Evolutionary conservation across 2,888 invertebrate genomes (phyloP), one percentile per base, ranked within the genome.

Genomic region (Aphelenchoides bicaudatus): DNA sequence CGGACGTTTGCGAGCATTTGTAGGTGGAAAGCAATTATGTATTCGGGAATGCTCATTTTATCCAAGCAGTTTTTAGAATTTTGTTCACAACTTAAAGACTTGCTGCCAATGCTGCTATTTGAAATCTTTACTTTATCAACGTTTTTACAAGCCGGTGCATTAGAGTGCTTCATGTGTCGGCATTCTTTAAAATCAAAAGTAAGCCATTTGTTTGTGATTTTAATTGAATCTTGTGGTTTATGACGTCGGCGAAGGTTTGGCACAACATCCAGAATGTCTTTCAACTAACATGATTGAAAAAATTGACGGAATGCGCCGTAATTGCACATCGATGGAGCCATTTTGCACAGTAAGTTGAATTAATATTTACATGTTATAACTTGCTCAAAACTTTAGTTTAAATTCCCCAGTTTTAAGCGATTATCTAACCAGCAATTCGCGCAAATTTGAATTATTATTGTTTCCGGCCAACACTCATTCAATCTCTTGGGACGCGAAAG

Each of bases 221-320:
- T n/a, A n/a, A n/a, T n/a, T n/a, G n/a, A n/a, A n/a, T n/a, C n/a
- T n/a, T n/a, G n/a, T n/a, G n/a, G n/a, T n/a, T 21, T 25, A 25
- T 10, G 71, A 71, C 46, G 61, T 69, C 6, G 55, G 50, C 19
- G 66, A 67, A 23, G 63, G 65, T n/a, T 59, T 65, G 54, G 28
- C 39, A 19, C 57, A 56, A 25, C 31, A 56, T 27, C 57, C 57
- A 21, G 38, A 56, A 34, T 56, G 57, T 23, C 28, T 56, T 21
- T 39, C 39, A 13, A n/a, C 50, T 25, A 51, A 56, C 30, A 56
- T 51, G 52, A 38, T 51, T 21, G 19, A 38, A 31, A 21, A 52
- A 31, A 27, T 30, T 29, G 38, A 19, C 38, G 50, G 31, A 10
- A 53, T 52, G 50, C 37, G 34, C 4, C 37, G 57, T 16, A 37